Evolutionary conservation across 2,888 invertebrate species (phyloP).

Genomic region (Tridacna crocea): DNA sequence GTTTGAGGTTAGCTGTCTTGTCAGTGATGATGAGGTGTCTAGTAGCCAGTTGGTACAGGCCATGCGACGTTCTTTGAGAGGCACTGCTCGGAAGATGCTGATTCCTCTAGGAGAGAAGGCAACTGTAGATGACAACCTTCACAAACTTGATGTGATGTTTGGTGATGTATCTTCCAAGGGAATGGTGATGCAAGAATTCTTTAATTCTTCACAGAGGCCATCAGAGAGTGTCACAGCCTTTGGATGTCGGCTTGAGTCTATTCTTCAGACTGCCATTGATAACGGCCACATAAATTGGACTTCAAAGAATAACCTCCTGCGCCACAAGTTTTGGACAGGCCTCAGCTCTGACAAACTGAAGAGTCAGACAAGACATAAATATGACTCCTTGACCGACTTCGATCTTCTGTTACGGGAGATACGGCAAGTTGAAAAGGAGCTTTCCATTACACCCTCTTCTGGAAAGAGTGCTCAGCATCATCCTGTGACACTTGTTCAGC

Average conservation of each 20-base stretch:
- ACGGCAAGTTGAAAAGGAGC: too few species aligned
- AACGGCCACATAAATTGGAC: too few species aligned
- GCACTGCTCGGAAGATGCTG: slow-evolving; percentile 38
- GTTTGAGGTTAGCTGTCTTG: slow-evolving; percentile 32
- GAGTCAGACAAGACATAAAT: too few species aligned
- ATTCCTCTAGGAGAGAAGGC: slow-evolving; percentile 40
- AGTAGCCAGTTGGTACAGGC: slow-evolving; percentile 8
- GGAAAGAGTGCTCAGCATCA: slow-evolving; percentile 5
- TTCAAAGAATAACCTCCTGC: too few species aligned
- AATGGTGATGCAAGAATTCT: slow-evolving; percentile 9
- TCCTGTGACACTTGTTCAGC: neutral
- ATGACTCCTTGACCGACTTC: too few species aligned
- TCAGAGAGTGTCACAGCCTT: too few species aligned
- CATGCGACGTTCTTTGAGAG: slow-evolving; percentile 37
- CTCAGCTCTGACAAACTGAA: too few species aligned
- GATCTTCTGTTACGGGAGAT: too few species aligned
- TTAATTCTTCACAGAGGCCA: neutral
- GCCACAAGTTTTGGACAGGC: too few species aligned
- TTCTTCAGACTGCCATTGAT: neutral
- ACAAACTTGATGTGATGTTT: too few species aligned
- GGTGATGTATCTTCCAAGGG: too few species aligned
- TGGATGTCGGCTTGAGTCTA: slow-evolving; percentile 3
- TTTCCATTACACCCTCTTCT: neutral
- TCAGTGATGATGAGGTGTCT: neutral
- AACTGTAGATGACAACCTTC: neutral